phyloP scores from a whole-genome alignment of 2,797 vertebrate species.

The Megalops cyprinoides region DNA sequence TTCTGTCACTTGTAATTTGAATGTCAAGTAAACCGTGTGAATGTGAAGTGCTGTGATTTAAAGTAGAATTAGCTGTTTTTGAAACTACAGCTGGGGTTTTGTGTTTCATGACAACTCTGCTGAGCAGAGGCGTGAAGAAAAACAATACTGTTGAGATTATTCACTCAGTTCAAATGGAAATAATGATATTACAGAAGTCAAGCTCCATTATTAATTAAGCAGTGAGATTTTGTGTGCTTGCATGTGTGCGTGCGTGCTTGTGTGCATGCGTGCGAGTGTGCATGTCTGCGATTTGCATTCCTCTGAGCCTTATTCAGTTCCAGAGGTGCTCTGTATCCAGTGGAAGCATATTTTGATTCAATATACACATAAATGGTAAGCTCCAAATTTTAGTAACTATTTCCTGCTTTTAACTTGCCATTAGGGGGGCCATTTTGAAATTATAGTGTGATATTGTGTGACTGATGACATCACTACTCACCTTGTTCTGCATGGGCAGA shows the following conservation, averaged over 20 bases:
- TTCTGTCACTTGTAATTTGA: constrained; percentile 52
- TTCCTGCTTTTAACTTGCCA: background rate
- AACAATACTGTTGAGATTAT: constrained; percentile 11
- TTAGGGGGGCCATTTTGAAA: background rate
- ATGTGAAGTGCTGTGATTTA: constrained; percentile 41
- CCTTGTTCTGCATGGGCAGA: background rate
- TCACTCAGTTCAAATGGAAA: constrained; percentile 24
- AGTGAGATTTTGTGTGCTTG: constrained; percentile 45
- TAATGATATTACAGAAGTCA: constrained; percentile 40
- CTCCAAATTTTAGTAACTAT: too few relatives aligned
- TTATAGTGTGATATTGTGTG: background rate
- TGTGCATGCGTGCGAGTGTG: background rate
- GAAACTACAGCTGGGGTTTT: constrained; percentile 26
- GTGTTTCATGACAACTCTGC: background rate
- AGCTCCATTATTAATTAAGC: constrained; percentile 44
- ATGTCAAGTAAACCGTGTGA: constrained; percentile 46
- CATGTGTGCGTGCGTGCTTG: background rate
- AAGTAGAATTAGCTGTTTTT: constrained; percentile 38
- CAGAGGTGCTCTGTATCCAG: constrained; percentile 11
- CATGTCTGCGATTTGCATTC: background rate
- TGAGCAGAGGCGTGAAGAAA: constrained; percentile 45
- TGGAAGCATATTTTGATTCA: too few relatives aligned
- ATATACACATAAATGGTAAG: background rate
- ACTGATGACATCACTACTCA: background rate
- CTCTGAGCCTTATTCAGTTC: background rate